Conservation (phyloP, 2,113 vertebrate genomes). For the Sclerurus mexicanus region DNA sequence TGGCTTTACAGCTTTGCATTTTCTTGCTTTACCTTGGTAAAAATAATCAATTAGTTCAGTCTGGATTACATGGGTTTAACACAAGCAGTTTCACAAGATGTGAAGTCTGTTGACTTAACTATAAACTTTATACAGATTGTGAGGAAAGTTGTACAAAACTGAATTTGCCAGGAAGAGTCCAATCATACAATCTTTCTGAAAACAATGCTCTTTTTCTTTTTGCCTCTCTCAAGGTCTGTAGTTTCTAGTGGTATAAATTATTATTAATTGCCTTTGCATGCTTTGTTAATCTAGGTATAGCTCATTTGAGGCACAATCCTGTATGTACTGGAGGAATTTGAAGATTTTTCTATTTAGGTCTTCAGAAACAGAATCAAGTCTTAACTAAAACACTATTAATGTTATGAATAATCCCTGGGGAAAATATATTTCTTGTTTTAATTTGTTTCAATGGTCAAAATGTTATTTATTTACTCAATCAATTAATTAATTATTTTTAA, state of each 20-base stretch:
- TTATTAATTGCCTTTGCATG: neutral
- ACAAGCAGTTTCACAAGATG: neutral
- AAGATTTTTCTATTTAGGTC: neutral
- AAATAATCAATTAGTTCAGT: slow-evolving; percentile 51
- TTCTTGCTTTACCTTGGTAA: slow-evolving; percentile 18
- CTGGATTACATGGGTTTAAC: neutral
- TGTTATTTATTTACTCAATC: neutral
- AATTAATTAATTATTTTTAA: neutral
- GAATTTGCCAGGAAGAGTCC: fast-evolving
- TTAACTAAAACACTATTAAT: neutral
- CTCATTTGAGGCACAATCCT: neutral
- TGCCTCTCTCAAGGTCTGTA: neutral
- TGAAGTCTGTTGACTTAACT: neutral
- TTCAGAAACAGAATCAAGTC: neutral
- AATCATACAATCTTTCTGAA: neutral
- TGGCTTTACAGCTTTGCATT: neutral
- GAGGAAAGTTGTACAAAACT: neutral
- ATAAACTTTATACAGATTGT: neutral
- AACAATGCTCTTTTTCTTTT: neutral
- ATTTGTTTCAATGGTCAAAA: neutral
- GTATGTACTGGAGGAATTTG: neutral
- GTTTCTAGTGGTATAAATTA: neutral
- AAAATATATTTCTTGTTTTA: neutral
- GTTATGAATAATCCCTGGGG: neutral
- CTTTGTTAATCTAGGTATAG: neutral